These are phyloP conservation scores for Pangasius larnaudii DNA, from an alignment of 2,797 vertebrate species.

Conservation along the genomic window DNA sequence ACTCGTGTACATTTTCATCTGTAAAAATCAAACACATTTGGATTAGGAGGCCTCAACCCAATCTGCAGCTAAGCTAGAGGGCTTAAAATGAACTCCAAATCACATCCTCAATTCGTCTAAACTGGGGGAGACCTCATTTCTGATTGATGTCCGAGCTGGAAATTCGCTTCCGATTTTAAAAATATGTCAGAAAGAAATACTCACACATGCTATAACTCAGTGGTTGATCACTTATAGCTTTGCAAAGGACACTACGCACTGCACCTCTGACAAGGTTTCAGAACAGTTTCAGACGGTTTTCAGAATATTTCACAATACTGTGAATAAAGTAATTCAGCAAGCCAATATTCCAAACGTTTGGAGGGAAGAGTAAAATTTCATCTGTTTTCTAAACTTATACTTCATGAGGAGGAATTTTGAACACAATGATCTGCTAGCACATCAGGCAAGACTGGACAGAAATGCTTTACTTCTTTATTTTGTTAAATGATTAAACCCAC, in stretches of 20 bases:
- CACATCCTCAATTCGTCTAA: neutral
- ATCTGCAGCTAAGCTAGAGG: neutral
- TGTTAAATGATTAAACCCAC: neutral
- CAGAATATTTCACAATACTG: neutral
- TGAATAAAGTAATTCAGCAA: neutral
- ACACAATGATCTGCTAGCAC: neutral
- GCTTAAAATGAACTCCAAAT: neutral
- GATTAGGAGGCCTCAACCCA: neutral
- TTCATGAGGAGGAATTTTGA: neutral
- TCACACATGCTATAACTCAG: neutral
- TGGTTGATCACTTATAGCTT: neutral
- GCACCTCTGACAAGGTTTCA: neutral
- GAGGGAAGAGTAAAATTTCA: neutral
- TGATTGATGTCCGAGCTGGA: neutral
- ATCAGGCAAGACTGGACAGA: neutral
- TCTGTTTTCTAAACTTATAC: neutral
- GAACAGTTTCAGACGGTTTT: neutral
- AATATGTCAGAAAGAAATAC: neutral
- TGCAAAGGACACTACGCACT: neutral
- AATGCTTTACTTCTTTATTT: neutral
- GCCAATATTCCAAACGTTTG: too few species aligned
- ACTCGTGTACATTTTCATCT: neutral
- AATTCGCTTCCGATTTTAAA: neutral
- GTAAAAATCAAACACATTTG: neutral
- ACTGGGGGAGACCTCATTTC: neutral